phyloP scores from a whole-genome alignment of 2,113 vertebrate species.

The Cebidichthys violaceus region DNA sequence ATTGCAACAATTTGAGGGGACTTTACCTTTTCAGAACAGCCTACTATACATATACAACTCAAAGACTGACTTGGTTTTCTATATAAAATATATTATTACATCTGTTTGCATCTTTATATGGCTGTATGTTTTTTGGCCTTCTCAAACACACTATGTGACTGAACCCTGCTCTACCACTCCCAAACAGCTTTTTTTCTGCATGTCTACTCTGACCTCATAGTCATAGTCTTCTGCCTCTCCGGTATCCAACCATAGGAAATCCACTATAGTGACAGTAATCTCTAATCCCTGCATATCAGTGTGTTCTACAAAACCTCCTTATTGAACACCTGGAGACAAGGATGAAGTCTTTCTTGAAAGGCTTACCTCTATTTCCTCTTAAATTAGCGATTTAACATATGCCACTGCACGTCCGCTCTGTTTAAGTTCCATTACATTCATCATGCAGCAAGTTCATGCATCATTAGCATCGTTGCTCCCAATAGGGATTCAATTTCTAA shows the following conservation, averaged over 20 bases:
- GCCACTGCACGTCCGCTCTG: slow-evolving; percentile 12
- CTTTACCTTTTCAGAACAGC: not conserved
- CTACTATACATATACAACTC: not conserved
- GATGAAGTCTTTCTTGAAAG: slow-evolving; percentile 29
- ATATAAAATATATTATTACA: not conserved
- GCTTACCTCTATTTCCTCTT: slow-evolving; percentile 50
- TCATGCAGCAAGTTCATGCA: slow-evolving; percentile 44
- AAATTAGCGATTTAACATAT: slow-evolving; percentile 63
- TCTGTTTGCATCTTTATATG: not conserved
- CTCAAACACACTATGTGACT: not conserved
- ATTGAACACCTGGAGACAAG: slow-evolving; percentile 63
- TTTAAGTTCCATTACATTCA: slow-evolving; percentile 55
- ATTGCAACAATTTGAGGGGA: not conserved
- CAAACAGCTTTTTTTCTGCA: not conserved
- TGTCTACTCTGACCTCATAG: slow-evolving; percentile 26
- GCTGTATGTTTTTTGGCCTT: not conserved
- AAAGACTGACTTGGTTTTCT: not conserved
- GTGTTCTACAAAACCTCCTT: slow-evolving; percentile 44
- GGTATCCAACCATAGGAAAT: slow-evolving; percentile 39
- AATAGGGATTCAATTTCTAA: slow-evolving; percentile 56
- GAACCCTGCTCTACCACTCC: not conserved
- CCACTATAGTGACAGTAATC: slow-evolving; percentile 56
- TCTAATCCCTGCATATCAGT: slow-evolving; percentile 58
- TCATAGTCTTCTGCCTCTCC: slow-evolving; percentile 29
- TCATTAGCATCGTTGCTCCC: slow-evolving; percentile 51